A percentile compares a stretch with the other conserved stretches of the same genome.
phyloP scores from a whole-genome alignment of 2,113 vertebrate species.

The Gulo gulo region DNA sequence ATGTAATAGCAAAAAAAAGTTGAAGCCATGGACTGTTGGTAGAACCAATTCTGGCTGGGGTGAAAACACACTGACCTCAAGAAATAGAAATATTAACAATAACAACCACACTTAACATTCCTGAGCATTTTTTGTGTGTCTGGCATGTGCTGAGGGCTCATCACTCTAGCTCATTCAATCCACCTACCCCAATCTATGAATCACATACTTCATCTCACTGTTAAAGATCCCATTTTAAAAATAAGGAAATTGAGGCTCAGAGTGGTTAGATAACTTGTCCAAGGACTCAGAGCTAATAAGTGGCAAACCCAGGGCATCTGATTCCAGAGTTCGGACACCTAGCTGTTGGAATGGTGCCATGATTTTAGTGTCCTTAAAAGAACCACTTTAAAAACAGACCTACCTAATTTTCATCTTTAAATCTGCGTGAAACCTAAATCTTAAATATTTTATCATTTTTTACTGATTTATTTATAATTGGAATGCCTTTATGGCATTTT shows the following conservation, averaged over 20 bases:
- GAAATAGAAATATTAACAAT: not conserved
- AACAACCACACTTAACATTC: not conserved
- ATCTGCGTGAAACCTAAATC: not conserved
- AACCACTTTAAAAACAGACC: not conserved
- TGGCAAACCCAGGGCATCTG: not conserved
- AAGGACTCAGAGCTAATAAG: not conserved
- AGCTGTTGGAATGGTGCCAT: not conserved
- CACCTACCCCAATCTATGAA: not conserved
- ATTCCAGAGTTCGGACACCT: not conserved
- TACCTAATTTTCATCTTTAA: not conserved
- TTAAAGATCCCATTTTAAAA: not conserved
- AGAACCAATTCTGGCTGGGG: not conserved
- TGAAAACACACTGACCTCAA: not conserved
- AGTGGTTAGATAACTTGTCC: not conserved
- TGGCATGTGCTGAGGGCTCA: not conserved
- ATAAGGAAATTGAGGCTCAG: not conserved
- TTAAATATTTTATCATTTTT: not conserved
- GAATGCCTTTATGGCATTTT: not conserved
- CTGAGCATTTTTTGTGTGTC: not conserved
- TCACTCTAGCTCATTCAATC: not conserved
- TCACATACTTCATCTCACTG: not conserved
- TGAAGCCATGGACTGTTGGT: not conserved
- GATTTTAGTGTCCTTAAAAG: not conserved
- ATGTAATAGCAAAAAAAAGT: not conserved
- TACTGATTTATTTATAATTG: not conserved